phyloP scores from a whole-genome alignment of 2,113 vertebrate genomes.

The Bothrops jararaca region DNA sequence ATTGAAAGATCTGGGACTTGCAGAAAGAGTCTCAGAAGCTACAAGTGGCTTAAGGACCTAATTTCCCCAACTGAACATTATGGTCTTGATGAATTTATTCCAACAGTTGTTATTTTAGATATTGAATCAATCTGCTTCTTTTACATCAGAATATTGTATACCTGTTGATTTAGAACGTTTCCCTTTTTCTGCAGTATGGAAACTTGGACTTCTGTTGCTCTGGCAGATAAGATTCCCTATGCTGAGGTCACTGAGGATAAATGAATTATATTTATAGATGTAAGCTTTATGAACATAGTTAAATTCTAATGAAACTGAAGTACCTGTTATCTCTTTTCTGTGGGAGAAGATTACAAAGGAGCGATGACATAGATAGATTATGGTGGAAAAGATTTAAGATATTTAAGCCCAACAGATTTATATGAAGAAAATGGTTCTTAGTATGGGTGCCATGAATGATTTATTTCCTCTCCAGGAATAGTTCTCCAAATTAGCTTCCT shows the following conservation, averaged over 20 bases:
- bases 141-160: not conserved
- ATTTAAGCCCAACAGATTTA: not conserved
- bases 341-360: not conserved
- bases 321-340: conserved; percentile 5
- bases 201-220: not conserved
- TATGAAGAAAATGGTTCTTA: not conserved
- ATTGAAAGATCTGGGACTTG: not conserved
- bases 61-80: not conserved
- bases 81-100: not conserved
- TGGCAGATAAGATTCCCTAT: not conserved
- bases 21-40: not conserved
- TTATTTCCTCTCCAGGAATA: not conserved
- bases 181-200: not conserved
- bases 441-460: not conserved
- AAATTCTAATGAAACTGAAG: conserved; percentile 32
- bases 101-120: not conserved
- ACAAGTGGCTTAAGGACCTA: not conserved
- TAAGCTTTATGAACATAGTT: not conserved
- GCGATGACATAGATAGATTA: not conserved
- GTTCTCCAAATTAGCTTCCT: not conserved
- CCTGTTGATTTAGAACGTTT: not conserved
- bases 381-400: not conserved
- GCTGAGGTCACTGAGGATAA: not conserved
- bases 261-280: conserved; percentile 2
- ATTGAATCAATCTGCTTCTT: not conserved